Evolutionary conservation across 2,888 invertebrate species (phyloP).

Genomic region (Portevinia maculata): DNA sequence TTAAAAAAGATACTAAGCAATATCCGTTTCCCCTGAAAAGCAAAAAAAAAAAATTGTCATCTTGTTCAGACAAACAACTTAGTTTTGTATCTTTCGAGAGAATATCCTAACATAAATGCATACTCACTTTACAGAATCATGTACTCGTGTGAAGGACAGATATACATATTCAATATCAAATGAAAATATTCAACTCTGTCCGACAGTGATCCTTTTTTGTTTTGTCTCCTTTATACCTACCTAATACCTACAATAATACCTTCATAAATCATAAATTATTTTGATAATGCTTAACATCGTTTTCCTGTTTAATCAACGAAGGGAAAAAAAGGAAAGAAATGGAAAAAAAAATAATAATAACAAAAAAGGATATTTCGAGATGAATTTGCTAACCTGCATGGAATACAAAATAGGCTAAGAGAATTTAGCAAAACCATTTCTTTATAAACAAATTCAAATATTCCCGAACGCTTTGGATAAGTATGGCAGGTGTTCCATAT

Average conservation of each 20-base stretch:
- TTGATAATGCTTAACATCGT: constrained; percentile 63
- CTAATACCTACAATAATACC: constrained; percentile 56
- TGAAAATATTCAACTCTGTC: constrained; percentile 22
- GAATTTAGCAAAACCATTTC: constrained; percentile 27
- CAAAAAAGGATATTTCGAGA: constrained; percentile 43
- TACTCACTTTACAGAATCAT: too few species aligned
- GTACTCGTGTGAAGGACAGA: too few species aligned
- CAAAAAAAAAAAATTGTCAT: constrained; percentile 33
- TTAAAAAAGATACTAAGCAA: too few species aligned
- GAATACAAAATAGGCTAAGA: constrained; percentile 34
- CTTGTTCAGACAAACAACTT: constrained; percentile 28
- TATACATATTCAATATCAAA: constrained; percentile 36
- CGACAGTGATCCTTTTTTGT: constrained; percentile 11
- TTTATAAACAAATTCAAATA: constrained; percentile 51
- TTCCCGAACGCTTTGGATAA: constrained; percentile 10
- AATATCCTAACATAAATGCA: too few species aligned
- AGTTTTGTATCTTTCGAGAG: neutral
- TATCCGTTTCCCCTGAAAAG: neutral
- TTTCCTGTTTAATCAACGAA: constrained; percentile 56
- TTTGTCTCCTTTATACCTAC: constrained; percentile 13
- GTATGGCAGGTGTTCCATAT: constrained; percentile 34
- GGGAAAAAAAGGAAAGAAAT: neutral
- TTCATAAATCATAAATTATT: constrained; percentile 67
- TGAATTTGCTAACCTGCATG: constrained; percentile 52
- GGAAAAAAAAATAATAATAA: constrained; percentile 1